Evolutionary conservation across 2,888 invertebrate species (phyloP), one percentile per base, ranked within the genome.

Genomic region (Clepsis dumicolana): DNA sequence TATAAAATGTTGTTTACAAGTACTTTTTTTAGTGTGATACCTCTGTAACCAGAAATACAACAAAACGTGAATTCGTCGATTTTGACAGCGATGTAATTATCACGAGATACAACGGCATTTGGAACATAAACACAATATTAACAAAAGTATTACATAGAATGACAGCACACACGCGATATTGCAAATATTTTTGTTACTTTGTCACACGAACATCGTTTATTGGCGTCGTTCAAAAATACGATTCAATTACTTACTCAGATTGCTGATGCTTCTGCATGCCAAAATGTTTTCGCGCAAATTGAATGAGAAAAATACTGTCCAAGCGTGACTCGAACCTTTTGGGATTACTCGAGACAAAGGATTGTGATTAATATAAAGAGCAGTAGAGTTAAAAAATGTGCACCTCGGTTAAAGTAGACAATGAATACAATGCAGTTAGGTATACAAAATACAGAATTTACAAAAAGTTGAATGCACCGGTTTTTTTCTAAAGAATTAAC

Each of bases 221-320:
- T 69, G 66, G 66, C 63, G 52, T 71, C 60, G 71, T 56, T 64
- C 70, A 64, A 64, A 72, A 72, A 70, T 71, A 71, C 72, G 73
- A 74, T 76, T 76, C 74, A 74, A 76, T 74, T 75, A 76, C 72
- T 61, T 75, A 76, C 72, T 57, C 67, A 70, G 74, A 75, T 76
- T 75, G 75, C 75, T 74, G 73, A 70, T 68, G 71, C 70, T 71
- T 65, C 50, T 61, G 63, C 68, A 70, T 70, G 72, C 72, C 72
- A 73, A 75, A 76, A 73, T 70, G 72, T 68, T 64, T 67, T 50
- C 70, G 56, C 65, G 70, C 64, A 73, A 73, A 75, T 73, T 74
- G 75, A 68, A 72, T 67, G 71, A 69, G 67, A 66, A 65, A 61
- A 64, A 67, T 70, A 64, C 64, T 64, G 59, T 41, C 52, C 52